These are phyloP conservation scores for Pseudachorutes palmiensis DNA, from an alignment of 1,140 invertebrate genomes.

Conservation along the genomic window DNA sequence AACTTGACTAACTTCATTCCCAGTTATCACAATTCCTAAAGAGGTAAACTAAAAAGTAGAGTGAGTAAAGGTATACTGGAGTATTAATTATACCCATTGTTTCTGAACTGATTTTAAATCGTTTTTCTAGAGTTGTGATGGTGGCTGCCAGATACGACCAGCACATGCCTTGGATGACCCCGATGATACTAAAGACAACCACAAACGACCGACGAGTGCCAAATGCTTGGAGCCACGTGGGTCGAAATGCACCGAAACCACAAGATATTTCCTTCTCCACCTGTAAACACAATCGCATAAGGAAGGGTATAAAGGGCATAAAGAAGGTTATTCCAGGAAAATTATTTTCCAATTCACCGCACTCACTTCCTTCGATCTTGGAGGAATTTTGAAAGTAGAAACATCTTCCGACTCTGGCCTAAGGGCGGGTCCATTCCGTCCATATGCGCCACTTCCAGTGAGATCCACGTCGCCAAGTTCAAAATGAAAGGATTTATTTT, in stretches of 20 bases:
- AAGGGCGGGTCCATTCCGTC: neutral
- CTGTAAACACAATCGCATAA: no score
- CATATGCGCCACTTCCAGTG: neutral
- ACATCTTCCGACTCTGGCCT: neutral
- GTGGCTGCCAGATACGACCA: conserved; percentile 68
- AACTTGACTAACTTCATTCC: conserved; percentile 57
- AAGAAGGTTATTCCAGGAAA: no score
- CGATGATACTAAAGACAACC: conserved; percentile 60
- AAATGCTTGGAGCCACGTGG: conserved; percentile 53
- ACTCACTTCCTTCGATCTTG: no score
- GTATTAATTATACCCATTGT: conserved; percentile 53
- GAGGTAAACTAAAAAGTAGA: no score
- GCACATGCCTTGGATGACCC: conserved; percentile 61
- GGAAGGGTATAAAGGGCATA: no score
- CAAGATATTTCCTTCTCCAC: conserved; percentile 41
- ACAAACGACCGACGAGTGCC: conserved; percentile 68
- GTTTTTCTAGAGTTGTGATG: conserved; percentile 68
- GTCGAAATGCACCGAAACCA: conserved; percentile 53
- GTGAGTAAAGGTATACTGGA: no score
- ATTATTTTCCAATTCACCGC: no score
- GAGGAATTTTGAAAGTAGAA: no score
- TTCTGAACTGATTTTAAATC: conserved; percentile 66
- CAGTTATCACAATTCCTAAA: conserved; percentile 59
- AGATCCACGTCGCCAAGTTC: neutral
- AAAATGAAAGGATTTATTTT: neutral